These are phyloP conservation scores for Neolamprologus brichardi DNA, from an alignment of 2,113 vertebrate species.

Conservation along the genomic window DNA sequence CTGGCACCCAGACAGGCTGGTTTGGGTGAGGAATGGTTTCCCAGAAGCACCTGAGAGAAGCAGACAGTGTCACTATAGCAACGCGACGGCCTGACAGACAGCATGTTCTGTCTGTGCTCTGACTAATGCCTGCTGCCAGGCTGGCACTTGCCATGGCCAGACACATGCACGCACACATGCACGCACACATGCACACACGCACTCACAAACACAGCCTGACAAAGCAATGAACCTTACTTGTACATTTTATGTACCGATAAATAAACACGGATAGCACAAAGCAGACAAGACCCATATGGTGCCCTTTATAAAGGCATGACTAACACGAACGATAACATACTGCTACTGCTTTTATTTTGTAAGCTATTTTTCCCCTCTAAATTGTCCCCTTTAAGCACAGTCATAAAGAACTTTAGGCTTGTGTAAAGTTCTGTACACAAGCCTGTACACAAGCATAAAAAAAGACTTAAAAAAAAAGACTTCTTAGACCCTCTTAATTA, in stretches of 20 bases:
- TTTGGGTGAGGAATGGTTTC: constrained; percentile 66
- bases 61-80: constrained; percentile 63
- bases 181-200: neutral
- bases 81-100: constrained; percentile 65
- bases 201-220: constrained; percentile 18
- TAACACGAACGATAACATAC: neutral
- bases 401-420: neutral
- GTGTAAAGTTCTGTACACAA: neutral
- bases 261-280: neutral
- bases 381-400: neutral
- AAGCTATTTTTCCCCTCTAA: neutral
- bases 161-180: neutral
- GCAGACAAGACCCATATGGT: constrained; percentile 20
- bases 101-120: constrained; percentile 68
- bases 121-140: constrained; percentile 71
- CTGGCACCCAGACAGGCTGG: constrained; percentile 51
- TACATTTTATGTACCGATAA: constrained; percentile 12
- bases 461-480: too few species aligned
- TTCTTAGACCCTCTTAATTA: neutral
- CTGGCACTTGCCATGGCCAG: constrained; percentile 49
- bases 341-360: neutral
- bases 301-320: neutral
- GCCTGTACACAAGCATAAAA: neutral
- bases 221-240: constrained; percentile 12
- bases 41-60: constrained; percentile 68